A percentile compares a stretch with the other conserved stretches of the same genome.
phyloP scores from a whole-genome alignment of 2,888 invertebrate genomes.

The Dysmachus trigonus region DNA sequence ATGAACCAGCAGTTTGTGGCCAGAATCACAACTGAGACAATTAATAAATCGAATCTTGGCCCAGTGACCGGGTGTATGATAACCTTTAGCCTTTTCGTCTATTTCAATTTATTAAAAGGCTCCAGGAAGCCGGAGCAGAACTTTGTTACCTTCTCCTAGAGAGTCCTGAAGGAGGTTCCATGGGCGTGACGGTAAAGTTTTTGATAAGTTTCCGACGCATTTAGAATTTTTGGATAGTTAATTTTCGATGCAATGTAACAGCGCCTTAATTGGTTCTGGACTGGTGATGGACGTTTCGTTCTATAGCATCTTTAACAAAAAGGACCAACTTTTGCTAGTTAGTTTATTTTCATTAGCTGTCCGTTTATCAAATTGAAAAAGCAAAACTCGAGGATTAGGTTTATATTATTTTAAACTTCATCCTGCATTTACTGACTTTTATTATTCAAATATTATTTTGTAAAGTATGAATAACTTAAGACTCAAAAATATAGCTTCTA shows the following conservation, averaged over 20 bases:
- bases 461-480: not conserved
- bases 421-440: not conserved
- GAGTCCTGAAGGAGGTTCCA: no score
- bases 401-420: not conserved
- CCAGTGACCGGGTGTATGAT: not conserved
- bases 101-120: not conserved
- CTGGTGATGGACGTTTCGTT: not conserved
- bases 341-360: not conserved
- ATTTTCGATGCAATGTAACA: not conserved
- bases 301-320: not conserved
- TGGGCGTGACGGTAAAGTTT: not conserved
- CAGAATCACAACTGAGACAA: not conserved
- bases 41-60: not conserved
- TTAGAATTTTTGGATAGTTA: not conserved
- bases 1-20: not conserved
- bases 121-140: not conserved
- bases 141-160: not conserved
- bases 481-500: not conserved
- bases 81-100: not conserved
- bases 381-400: not conserved
- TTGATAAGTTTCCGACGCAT: not conserved
- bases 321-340: not conserved
- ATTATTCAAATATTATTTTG: not conserved
- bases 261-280: not conserved
- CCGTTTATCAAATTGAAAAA: not conserved